Conservation (phyloP, 37 sponge, comb jelly and placozoan species). For the Trichoplax adhaerens region DNA sequence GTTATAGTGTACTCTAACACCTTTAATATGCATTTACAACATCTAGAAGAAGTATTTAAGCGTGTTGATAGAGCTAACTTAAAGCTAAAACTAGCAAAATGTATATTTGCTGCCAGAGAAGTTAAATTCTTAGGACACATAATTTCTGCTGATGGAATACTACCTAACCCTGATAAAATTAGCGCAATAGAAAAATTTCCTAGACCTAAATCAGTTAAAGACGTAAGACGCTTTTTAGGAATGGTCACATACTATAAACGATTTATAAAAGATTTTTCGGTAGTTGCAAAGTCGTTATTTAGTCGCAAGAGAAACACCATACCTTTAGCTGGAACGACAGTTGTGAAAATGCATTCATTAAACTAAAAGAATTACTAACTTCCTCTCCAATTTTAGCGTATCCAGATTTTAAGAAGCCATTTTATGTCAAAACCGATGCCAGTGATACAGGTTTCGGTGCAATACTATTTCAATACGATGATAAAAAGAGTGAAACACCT, state of each 20-base stretch:
- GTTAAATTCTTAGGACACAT: too few relatives aligned
- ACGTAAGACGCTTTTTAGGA: constrained; percentile 7
- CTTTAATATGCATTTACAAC: constrained; percentile 14
- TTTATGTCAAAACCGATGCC: constrained; percentile 26
- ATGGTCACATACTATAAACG: constrained; percentile 5
- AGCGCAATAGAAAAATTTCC: constrained; percentile 7
- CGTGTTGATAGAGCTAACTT: constrained; percentile 8
- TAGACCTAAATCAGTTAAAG: neutral
- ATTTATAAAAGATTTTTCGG: too few relatives aligned
- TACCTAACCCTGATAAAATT: neutral
- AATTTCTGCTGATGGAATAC: constrained; percentile 13
- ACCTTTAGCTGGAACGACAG: constrained; percentile 1
- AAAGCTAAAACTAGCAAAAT: constrained; percentile 15
- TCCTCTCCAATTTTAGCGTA: constrained; percentile 27
- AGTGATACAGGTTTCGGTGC: constrained; percentile 22
- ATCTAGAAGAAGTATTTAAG: constrained; percentile 20
- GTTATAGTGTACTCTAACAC: constrained; percentile 17
- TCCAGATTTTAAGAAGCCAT: constrained; percentile 16
- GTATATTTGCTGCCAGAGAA: too few relatives aligned
- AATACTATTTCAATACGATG: constrained; percentile 12
- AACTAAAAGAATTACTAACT: constrained; percentile 4
- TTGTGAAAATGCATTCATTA: constrained; percentile 2
- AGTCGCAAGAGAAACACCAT: constrained; percentile 9
- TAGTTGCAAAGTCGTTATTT: too few relatives aligned
- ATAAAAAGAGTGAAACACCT: too few relatives aligned